Percentiles rank a stretch among this genome's conserved stretches.
Evolutionary conservation across 2,113 vertebrate genomes (phyloP).

Genomic region (Zingel zingel): DNA sequence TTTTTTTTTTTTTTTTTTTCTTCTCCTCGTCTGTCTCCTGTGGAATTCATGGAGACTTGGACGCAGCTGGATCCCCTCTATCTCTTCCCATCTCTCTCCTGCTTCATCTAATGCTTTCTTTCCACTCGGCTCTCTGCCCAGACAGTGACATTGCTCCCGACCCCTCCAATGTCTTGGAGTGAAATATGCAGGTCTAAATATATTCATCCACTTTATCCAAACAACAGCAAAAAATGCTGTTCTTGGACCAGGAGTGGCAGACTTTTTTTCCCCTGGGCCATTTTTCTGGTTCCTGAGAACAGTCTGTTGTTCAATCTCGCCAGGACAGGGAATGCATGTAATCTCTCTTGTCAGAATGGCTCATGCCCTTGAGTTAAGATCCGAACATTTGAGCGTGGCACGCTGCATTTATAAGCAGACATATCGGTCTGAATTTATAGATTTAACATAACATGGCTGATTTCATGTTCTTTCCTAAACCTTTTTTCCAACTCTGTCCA

Average conservation of each 20-base stretch:
- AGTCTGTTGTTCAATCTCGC: slow-evolving; percentile 51
- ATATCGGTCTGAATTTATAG: slow-evolving; percentile 26
- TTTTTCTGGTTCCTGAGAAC: slow-evolving; percentile 68
- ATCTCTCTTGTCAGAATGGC: slow-evolving; percentile 54
- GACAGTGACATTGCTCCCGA: slow-evolving; percentile 66
- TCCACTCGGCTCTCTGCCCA: slow-evolving; percentile 81
- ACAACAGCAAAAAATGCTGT: slow-evolving; percentile 76
- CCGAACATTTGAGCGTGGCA: slow-evolving; percentile 39
- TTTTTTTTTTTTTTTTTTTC: slow-evolving; percentile 15
- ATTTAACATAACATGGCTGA: background rate
- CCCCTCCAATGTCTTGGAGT: slow-evolving; percentile 67
- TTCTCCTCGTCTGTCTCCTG: slow-evolving; percentile 56
- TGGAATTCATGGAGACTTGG: slow-evolving; percentile 64
- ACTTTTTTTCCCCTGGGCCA: slow-evolving; percentile 35
- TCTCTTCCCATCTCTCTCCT: slow-evolving; percentile 40
- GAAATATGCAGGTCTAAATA: slow-evolving; percentile 85
- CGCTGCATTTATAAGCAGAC: slow-evolving; percentile 23
- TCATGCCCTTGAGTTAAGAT: slow-evolving; percentile 57
- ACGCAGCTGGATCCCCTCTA: slow-evolving; percentile 76
- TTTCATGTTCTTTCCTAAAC: slow-evolving; percentile 15
- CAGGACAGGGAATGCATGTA: slow-evolving; percentile 53
- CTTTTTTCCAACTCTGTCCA: slow-evolving; percentile 6
- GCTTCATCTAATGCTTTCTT: slow-evolving; percentile 75
- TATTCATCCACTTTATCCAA: slow-evolving; percentile 82
- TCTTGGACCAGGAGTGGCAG: slow-evolving; percentile 73